Percentiles rank a stretch among this genome's conserved stretches.
Conservation (phyloP, 2,797 vertebrate species). For the Microtus obscurus region DNA sequence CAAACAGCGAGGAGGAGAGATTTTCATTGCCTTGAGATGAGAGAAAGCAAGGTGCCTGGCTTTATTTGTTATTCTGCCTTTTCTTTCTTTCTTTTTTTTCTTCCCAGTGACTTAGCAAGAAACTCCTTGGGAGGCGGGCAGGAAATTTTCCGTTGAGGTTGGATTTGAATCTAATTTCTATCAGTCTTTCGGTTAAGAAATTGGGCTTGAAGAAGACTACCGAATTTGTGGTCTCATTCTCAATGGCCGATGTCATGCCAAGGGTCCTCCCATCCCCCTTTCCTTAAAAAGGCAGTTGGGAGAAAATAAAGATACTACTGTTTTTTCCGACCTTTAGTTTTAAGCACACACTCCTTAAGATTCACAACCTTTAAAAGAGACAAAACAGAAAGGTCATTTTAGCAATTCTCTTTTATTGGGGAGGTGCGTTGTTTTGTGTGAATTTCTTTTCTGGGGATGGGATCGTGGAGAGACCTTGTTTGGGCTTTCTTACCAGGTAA, state of each 20-base stretch:
- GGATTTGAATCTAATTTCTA: constrained; percentile 25
- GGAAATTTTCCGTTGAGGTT: constrained; percentile 74
- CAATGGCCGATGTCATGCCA: constrained; percentile 80
- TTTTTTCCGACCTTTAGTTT: constrained; percentile 53
- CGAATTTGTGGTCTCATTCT: constrained; percentile 74
- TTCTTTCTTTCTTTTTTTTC: constrained; percentile 24
- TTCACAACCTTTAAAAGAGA: constrained; percentile 61
- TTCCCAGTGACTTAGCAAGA: constrained; percentile 87
- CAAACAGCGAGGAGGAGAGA: not conserved
- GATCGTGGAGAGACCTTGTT: constrained; percentile 65
- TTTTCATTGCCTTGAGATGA: not conserved
- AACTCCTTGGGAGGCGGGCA: constrained; percentile 69
- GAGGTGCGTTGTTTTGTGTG: constrained; percentile 74
- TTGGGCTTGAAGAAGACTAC: constrained; percentile 59
- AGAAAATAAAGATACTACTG: constrained; percentile 68
- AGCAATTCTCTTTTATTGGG: constrained; percentile 67
- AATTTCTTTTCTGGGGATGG: constrained; percentile 66
- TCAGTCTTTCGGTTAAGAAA: constrained; percentile 58
- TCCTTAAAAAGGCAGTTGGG: constrained; percentile 41
- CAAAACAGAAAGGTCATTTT: constrained; percentile 66
- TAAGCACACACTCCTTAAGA: constrained; percentile 37
- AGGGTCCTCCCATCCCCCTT: constrained; percentile 17
- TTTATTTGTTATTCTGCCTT: constrained; percentile 69
- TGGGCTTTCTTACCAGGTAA: constrained; percentile 81
- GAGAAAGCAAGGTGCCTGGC: constrained; percentile 55